phyloP scores from a whole-genome alignment of 1,140 invertebrate genomes.

The Hesperophylax magnus region DNA sequence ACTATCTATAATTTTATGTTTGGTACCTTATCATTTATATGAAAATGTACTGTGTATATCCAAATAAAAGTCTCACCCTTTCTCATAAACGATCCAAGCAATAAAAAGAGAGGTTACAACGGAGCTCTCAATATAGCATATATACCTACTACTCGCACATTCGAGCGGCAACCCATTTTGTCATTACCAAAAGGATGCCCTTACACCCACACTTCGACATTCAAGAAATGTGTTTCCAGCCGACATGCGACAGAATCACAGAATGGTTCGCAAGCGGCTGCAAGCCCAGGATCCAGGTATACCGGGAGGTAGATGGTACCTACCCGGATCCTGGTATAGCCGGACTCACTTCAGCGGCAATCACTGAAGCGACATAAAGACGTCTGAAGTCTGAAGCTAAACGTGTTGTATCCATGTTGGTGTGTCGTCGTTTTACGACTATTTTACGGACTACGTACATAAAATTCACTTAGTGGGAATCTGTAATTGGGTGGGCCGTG shows the following conservation, averaged over 20 bases:
- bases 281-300: too few species aligned
- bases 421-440: neutral
- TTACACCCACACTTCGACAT: neutral
- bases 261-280: too few species aligned
- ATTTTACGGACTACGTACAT: constrained; percentile 1
- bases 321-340: neutral
- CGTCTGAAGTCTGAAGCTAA: neutral
- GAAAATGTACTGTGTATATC: too few species aligned
- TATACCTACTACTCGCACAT: neutral
- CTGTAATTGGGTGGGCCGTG: constrained; percentile 5
- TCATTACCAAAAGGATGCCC: constrained; percentile 6
- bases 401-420: neutral
- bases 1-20: too few species aligned
- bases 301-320: neutral
- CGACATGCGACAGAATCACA: neutral
- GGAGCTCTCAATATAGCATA: too few species aligned
- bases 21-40: too few species aligned
- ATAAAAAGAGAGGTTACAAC: too few species aligned
- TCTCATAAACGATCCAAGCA: too few species aligned
- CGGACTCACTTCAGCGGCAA: neutral
- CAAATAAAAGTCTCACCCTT: too few species aligned
- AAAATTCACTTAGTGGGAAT: neutral
- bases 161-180: neutral
- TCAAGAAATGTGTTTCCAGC: neutral
- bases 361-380: neutral